Percentiles rank a stretch among this genome's conserved stretches.
These are phyloP conservation scores for Palythoa heliodiscus DNA, from an alignment of 92 coral and sea anemone genomes.

Conservation along the genomic window DNA sequence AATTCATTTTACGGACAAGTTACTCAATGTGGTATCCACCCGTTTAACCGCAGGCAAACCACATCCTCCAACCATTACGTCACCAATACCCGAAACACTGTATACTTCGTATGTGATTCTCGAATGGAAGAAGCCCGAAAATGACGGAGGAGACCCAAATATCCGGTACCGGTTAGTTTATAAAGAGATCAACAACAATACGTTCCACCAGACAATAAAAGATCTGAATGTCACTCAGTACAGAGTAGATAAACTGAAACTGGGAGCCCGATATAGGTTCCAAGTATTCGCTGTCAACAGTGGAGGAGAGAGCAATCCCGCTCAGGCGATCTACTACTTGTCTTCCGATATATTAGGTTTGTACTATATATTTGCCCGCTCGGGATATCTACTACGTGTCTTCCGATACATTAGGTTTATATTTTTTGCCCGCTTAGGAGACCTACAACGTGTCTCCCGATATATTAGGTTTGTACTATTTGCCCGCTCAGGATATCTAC, in stretches of 20 bases:
- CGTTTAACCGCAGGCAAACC: slow-evolving; percentile 4
- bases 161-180: slow-evolving; percentile 12
- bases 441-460: too few species aligned
- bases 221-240: background rate
- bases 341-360: too few species aligned
- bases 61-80: slow-evolving; percentile 1
- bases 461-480: too few species aligned
- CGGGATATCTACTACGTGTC: too few species aligned
- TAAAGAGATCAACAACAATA: background rate
- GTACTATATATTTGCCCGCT: too few species aligned
- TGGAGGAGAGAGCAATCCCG: background rate
- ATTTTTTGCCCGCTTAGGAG: too few species aligned
- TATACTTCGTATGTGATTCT: background rate
- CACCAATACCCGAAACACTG: background rate
- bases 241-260: background rate
- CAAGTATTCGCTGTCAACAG: slow-evolving; percentile 19
- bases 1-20: background rate
- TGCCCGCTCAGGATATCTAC: too few species aligned
- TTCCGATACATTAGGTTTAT: too few species aligned
- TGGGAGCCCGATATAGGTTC: background rate
- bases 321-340: too few species aligned
- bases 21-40: background rate
- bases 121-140: slow-evolving; percentile 23
- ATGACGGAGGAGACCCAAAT: too few species aligned
- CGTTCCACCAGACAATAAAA: background rate